Base-by-base conservation (phyloP, 2,113 vertebrate species). In the Mugil cephalus region DNA sequence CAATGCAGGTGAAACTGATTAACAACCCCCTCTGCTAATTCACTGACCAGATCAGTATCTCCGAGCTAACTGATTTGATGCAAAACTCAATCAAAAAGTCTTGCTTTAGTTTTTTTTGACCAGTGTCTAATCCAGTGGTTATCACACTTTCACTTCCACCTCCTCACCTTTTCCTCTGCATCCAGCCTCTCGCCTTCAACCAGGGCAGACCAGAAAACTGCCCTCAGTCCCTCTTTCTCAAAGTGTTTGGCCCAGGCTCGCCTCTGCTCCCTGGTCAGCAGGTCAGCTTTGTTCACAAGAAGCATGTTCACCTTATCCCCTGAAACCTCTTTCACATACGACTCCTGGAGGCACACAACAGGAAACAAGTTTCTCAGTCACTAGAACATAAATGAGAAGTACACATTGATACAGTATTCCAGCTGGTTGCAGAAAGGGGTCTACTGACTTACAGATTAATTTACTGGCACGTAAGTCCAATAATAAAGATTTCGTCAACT, bases 181-280 rank as follows among this genome's bases (percentile, higher is more conserved):
- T 92, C 94, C 0, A 96, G 88, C 13, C 95, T 90, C 19, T 54
- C 10, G 12, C 88, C 87, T 83, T 97, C 97, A n/a, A 94, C 94
- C 84, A 98, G 61, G 10, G 98, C 98, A 0, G 98, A 99, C 98
- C 98, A 99, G 93, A 99, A 99, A 66, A 97, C 96, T 7, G 96
- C 94, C 74, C 94, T 94, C 14, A 96, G 48, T 0, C 95, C 95
- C 19, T 98, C 94, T 1, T 89, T 94, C 81, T 98, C 93, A 73
- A 99, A 99, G 91, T 94, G 87, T 2, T 38, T 68, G 11, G 97
- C 97, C 98, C 98, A 99, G 55, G 80, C 77, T 19, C 73, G 56
- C 9, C 98, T 94, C 84, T 99, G 98, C 86, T 95, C 92, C 19
- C 89, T 84, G 43, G 93, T 97, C 81, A 99, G 77, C 77, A 99